Conservation (phyloP, 2,797 vertebrate species). For the Crocodylus rhombifer region DNA sequence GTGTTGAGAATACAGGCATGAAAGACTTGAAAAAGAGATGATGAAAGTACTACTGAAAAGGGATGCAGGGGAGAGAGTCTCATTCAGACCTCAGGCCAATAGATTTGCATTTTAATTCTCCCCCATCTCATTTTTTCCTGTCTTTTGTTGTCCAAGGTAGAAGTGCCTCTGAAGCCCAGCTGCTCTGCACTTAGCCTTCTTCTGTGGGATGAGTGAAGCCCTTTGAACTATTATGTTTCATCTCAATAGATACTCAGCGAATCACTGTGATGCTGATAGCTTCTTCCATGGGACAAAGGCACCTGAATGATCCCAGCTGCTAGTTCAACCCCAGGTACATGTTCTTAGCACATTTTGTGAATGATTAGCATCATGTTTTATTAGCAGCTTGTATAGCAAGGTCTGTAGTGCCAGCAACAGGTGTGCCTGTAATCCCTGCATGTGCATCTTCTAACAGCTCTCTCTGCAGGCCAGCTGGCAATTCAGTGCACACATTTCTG, state of each 20-base stretch:
- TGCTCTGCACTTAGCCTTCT: constrained; percentile 14
- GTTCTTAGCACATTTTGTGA: not conserved
- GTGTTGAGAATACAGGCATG: not conserved
- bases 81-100: not conserved
- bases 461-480: not conserved
- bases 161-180: constrained; percentile 62
- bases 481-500: not conserved
- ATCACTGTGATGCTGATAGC: constrained; percentile 38
- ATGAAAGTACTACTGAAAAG: constrained; percentile 48
- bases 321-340: not conserved
- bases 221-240: constrained; percentile 56
- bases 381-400: not conserved
- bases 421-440: not conserved
- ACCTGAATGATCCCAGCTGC: not conserved
- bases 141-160: constrained; percentile 25
- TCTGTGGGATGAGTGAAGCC: not conserved
- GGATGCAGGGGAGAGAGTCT: constrained; percentile 55
- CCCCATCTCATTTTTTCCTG: constrained; percentile 35
- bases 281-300: constrained; percentile 38
- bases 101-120: not conserved
- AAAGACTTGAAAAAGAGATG: constrained; percentile 27
- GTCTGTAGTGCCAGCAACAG: constrained; percentile 1
- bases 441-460: not conserved
- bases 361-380: constrained; percentile 16
- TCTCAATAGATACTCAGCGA: constrained; percentile 27